phyloP scores from a whole-genome alignment of 2,797 vertebrate species.

The Channallabes apus region DNA sequence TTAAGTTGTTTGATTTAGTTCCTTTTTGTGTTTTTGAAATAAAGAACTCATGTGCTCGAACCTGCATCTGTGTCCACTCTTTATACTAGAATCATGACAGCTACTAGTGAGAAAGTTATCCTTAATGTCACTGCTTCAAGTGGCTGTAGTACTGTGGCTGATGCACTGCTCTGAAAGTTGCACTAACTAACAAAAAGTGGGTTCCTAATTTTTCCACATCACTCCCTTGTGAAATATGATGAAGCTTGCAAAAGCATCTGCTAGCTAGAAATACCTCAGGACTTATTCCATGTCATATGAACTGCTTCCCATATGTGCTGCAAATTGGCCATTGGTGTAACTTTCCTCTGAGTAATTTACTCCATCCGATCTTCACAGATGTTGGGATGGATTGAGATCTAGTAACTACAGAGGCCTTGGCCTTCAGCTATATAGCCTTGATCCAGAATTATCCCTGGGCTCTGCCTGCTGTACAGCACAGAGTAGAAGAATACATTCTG shows the following conservation, averaged over 20 bases:
- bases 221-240: constrained; percentile 7
- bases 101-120: no score
- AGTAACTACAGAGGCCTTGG: background rate
- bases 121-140: background rate
- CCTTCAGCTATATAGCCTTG: background rate
- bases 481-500: background rate
- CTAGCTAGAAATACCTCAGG: background rate
- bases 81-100: no score
- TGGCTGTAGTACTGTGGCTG: background rate
- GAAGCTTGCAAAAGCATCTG: background rate
- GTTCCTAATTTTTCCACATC: background rate
- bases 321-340: constrained; percentile 10
- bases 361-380: constrained; percentile 12
- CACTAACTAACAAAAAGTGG: background rate
- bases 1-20: no score
- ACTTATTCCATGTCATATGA: constrained; percentile 16
- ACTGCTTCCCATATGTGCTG: constrained; percentile 4
- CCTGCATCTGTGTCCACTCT: no score
- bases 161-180: background rate
- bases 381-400: constrained; percentile 5
- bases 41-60: no score
- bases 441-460: background rate
- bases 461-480: background rate
- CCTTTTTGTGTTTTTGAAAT: no score
- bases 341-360: constrained; percentile 12